These are phyloP conservation scores for Suillia variegata DNA, from an alignment of 2,888 invertebrate species.

Conservation along the genomic window DNA sequence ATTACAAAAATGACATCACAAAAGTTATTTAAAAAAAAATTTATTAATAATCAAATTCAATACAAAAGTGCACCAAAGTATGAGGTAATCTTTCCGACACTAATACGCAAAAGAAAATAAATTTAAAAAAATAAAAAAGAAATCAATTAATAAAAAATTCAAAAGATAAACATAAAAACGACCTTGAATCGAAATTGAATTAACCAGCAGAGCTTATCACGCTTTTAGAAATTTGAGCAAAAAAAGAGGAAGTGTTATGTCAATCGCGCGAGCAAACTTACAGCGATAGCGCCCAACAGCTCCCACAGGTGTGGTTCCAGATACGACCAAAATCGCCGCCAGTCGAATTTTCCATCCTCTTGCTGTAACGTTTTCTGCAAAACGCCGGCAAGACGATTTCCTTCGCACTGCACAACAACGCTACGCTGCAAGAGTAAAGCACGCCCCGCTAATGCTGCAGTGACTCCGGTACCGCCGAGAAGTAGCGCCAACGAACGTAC, in stretches of 20 bases:
- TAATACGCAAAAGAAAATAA: no score
- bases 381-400: constrained; percentile 51
- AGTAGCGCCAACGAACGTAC: constrained; percentile 41
- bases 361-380: constrained; percentile 55
- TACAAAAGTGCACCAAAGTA: no score
- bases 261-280: no score
- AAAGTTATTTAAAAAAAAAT: no score
- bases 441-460: constrained; percentile 45
- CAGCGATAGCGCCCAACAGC: constrained; percentile 77
- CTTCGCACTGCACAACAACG: constrained; percentile 48
- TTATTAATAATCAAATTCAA: no score
- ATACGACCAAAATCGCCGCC: constrained; percentile 75
- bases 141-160: not conserved
- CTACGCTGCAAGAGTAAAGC: constrained; percentile 31
- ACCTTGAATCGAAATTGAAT: no score
- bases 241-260: not conserved
- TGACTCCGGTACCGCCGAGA: constrained; percentile 46
- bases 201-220: not conserved
- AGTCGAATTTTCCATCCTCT: constrained; percentile 73
- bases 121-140: no score
- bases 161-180: no score
- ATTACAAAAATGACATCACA: no score
- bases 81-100: no score
- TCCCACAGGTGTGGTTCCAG: constrained; percentile 78
- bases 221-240: not conserved